phyloP scores from a whole-genome alignment of 2,113 vertebrate species.

The Vidua macroura region DNA sequence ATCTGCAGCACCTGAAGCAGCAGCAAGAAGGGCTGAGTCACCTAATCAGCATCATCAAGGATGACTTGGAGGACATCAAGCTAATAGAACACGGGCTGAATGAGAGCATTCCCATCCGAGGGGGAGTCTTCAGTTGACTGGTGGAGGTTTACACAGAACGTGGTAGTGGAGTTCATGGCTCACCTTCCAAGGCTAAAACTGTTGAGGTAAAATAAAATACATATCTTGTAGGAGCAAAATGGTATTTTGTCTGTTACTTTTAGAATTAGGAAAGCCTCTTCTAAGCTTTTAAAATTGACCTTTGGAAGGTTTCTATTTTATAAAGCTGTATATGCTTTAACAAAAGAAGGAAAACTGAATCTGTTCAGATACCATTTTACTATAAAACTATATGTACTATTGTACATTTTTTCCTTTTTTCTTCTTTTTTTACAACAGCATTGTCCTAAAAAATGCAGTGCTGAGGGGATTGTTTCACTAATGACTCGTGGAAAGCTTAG shows the following conservation, averaged over 20 bases:
- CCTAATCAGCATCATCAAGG: conserved; percentile 94
- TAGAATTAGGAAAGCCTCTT: conserved; percentile 59
- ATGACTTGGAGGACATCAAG: conserved; percentile 96
- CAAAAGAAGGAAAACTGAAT: conserved; percentile 46
- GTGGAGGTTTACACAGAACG: background rate
- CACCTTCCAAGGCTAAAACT: conserved; percentile 58
- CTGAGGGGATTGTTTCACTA: conserved; percentile 11
- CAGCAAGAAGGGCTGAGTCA: conserved; percentile 96
- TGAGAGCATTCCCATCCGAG: conserved; percentile 86
- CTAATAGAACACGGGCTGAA: conserved; percentile 91
- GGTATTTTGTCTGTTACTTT: conserved; percentile 25
- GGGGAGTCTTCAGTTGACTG: conserved; percentile 86
- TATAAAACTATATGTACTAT: conserved; percentile 62
- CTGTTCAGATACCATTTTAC: conserved; percentile 29
- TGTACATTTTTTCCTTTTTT: conserved; percentile 40
- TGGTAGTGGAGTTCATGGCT: background rate
- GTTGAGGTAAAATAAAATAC: conserved; percentile 42
- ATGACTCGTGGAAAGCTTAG: conserved; percentile 8
- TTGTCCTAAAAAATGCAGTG: conserved; percentile 30
- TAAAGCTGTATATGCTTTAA: conserved; percentile 66
- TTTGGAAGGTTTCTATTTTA: conserved; percentile 62
- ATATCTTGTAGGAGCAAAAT: background rate
- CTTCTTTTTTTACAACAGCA: conserved; percentile 28
- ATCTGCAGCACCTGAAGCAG: conserved; percentile 90
- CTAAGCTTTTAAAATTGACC: conserved; percentile 59